Evolutionary conservation across 2,888 invertebrate genomes (phyloP).

Genomic region (Choristoneura rosaceana): DNA sequence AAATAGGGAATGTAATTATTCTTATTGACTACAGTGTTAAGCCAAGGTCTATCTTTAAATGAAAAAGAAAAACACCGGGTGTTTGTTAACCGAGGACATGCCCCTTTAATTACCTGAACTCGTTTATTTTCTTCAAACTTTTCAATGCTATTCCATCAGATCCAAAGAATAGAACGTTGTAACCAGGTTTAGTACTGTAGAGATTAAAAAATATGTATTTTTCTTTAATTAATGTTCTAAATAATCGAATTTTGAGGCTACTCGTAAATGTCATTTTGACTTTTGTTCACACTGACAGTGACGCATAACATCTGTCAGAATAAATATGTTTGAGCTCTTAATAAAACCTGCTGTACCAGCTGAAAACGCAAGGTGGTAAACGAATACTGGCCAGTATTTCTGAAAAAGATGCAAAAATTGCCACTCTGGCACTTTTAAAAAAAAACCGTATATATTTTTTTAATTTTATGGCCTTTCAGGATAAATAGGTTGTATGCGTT

Average conservation of each 20-base stretch:
- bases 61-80: background rate
- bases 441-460: too few species aligned
- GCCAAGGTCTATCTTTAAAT: background rate
- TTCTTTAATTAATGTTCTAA: constrained; percentile 55
- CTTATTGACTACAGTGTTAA: background rate
- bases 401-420: too few species aligned
- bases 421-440: too few species aligned
- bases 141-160: constrained; percentile 93
- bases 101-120: constrained; percentile 86
- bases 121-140: constrained; percentile 89
- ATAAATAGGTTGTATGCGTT: too few species aligned
- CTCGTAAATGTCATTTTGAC: constrained; percentile 52
- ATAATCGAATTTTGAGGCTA: constrained; percentile 63
- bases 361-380: too few species aligned
- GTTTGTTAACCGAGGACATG: constrained; percentile 6
- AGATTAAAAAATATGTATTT: constrained; percentile 51
- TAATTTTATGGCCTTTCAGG: too few species aligned
- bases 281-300: constrained; percentile 24
- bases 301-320: too few species aligned
- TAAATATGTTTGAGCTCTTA: too few species aligned
- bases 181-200: constrained; percentile 55
- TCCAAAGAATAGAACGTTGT: constrained; percentile 91
- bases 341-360: too few species aligned
- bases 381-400: too few species aligned
- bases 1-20: constrained; percentile 48